Base-by-base conservation (phyloP, 2,113 vertebrate species). In the Chelonoidis abingdonii region DNA sequence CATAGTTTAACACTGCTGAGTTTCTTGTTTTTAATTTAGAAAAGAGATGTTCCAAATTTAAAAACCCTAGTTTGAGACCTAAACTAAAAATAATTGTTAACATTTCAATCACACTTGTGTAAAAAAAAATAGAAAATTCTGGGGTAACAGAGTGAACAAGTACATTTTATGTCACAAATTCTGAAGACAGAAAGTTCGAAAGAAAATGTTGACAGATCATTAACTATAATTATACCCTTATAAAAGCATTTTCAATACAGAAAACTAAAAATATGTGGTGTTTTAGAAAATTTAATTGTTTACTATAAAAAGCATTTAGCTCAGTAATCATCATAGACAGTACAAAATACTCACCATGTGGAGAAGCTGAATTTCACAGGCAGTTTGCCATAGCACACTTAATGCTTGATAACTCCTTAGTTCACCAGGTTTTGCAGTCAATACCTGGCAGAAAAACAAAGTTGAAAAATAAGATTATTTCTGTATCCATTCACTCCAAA, bases 341-440 rank as follows among this genome's bases (percentile, higher is more conserved):
- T 95, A 87, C 53, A 88, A 41, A 96, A 94, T 65, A 96, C 97
- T 98, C 84, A 99, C 99, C 99, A 97, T 98, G 87, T 99, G 99
- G 35, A 99, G 97, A 31, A 99, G 96, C 89, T 99, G 96, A 65
- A 99, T 98, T 10, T 99, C 98, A 98, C 98, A 99, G n/a, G 98
- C 99, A 90, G 98, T 98, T 96, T 99, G 99, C 98, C 98, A 99
- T 86, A 99, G 97, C 57, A 98, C 98, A 93, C 95, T 94, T 81
- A 99, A 92, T 49, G 98, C 96, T 88, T 99, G 98, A 97, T 99
- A 99, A 78, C 93, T 27, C 49, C 41, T 87, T 13, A 82, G 56
- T 7, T 98, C 85, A 69, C 97, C 98, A 56, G 99, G 98, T 75
- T 69, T 94, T 52, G 98, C 95, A 52, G 96, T 89, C 90, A 99